Evolutionary conservation across 2,888 invertebrate species (phyloP).

Genomic region (Plebejus melissa): DNA sequence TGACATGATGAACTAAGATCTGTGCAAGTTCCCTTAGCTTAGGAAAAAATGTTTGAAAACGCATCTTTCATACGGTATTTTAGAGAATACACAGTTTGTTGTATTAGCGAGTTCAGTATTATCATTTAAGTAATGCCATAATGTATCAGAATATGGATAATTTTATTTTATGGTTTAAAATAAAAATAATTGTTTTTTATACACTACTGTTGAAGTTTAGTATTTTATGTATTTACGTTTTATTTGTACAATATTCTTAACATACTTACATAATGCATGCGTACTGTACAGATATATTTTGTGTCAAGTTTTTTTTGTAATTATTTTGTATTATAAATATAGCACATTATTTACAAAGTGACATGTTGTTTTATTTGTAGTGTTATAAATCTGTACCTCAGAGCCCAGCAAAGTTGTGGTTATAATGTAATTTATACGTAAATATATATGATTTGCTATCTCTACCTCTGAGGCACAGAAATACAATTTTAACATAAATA

Average conservation of each 20-base stretch:
- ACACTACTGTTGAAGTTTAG: conserved; percentile 56
- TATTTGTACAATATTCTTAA: conserved; percentile 64
- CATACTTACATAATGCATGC: conserved; percentile 66
- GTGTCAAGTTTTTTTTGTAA: conserved; percentile 76
- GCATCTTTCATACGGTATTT: conserved; percentile 15
- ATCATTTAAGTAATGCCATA: conserved; percentile 72
- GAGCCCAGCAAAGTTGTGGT: neutral
- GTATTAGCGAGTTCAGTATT: conserved; percentile 78
- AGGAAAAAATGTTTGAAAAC: neutral
- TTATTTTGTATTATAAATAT: conserved; percentile 79
- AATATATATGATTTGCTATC: neutral
- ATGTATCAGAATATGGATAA: conserved; percentile 65
- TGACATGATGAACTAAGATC: neutral
- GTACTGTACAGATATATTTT: conserved; percentile 70
- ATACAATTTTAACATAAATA: neutral
- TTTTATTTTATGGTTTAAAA: conserved; percentile 57
- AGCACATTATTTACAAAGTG: conserved; percentile 77
- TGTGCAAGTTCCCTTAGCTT: neutral
- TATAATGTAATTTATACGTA: too few species aligned
- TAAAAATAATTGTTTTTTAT: conserved; percentile 53
- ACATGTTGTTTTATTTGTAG: conserved; percentile 42
- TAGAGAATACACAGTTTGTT: conserved; percentile 69
- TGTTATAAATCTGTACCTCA: neutral
- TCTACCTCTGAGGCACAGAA: neutral
- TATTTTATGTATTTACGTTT: conserved; percentile 57